These are phyloP conservation scores for Zosterops lateralis DNA, from an alignment of 2,113 vertebrate species.

Conservation along the genomic window DNA sequence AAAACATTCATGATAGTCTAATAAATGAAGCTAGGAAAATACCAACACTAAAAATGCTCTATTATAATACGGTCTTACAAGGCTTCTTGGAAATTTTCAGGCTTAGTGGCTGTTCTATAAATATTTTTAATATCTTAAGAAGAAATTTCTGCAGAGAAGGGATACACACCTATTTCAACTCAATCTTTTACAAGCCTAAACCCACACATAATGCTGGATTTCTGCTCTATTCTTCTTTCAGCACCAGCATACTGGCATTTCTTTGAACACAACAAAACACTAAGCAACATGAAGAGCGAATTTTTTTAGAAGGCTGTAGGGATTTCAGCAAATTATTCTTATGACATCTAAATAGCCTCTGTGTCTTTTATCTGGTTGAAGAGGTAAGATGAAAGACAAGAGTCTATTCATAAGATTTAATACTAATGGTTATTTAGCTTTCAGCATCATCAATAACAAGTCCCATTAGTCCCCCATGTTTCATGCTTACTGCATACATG, in stretches of 20 bases:
- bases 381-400: constrained; percentile 73
- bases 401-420: constrained; percentile 71
- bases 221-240: constrained; percentile 63
- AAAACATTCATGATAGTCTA: neutral
- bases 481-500: constrained; percentile 64
- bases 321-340: constrained; percentile 73
- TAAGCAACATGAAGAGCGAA: constrained; percentile 51
- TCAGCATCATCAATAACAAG: constrained; percentile 71
- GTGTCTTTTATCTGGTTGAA: constrained; percentile 71
- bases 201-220: constrained; percentile 24
- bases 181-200: constrained; percentile 33
- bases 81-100: neutral
- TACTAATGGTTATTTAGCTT: constrained; percentile 75
- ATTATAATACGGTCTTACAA: neutral
- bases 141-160: neutral
- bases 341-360: constrained; percentile 73
- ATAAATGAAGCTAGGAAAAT: neutral
- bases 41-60: neutral
- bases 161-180: constrained; percentile 3
- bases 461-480: constrained; percentile 59
- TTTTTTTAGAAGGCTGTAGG: constrained; percentile 24
- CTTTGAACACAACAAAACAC: constrained; percentile 67
- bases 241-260: constrained; percentile 49
- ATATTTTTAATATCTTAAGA: neutral
- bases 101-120: neutral